Conservation (phyloP, 1,140 invertebrate genomes). For the Steinernema khuongi region DNA sequence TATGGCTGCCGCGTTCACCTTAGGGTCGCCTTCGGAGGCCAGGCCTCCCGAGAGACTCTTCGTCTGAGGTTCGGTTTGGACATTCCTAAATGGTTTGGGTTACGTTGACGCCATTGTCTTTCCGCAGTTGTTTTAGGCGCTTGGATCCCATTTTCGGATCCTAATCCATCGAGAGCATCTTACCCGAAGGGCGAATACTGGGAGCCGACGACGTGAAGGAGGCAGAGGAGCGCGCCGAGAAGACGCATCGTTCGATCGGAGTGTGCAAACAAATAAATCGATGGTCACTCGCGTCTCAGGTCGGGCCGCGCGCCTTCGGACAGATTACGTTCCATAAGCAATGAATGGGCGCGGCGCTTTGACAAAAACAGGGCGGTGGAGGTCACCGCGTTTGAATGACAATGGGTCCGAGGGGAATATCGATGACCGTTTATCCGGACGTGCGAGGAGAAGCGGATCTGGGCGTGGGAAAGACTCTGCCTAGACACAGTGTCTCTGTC, state of each 20-base stretch:
- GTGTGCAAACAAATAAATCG: constrained; percentile 9
- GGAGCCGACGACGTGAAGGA: constrained; percentile 23
- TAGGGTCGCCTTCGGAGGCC: constrained; percentile 47
- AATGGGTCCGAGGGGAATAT: too few relatives aligned
- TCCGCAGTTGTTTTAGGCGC: too few relatives aligned
- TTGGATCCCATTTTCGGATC: not conserved
- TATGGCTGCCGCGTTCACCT: constrained; percentile 45
- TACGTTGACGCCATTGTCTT: not conserved
- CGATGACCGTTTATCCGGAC: not conserved
- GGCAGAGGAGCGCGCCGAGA: not conserved
- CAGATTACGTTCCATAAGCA: not conserved
- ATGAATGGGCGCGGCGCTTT: not conserved
- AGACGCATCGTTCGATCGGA: not conserved
- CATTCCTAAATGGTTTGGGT: not conserved
- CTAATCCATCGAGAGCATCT: constrained; percentile 4
- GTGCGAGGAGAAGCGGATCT: too few relatives aligned
- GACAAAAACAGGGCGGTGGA: not conserved
- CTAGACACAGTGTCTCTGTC: too few relatives aligned
- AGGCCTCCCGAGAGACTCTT: constrained; percentile 38
- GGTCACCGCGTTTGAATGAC: not conserved
- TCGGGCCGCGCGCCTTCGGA: not conserved
- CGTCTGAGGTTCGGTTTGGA: not conserved
- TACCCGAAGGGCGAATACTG: constrained; percentile 34
- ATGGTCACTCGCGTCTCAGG: not conserved
- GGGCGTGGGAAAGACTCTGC: too few relatives aligned